Conservation (phyloP, 2,113 vertebrate genomes). For the Nasalis larvatus region DNA sequence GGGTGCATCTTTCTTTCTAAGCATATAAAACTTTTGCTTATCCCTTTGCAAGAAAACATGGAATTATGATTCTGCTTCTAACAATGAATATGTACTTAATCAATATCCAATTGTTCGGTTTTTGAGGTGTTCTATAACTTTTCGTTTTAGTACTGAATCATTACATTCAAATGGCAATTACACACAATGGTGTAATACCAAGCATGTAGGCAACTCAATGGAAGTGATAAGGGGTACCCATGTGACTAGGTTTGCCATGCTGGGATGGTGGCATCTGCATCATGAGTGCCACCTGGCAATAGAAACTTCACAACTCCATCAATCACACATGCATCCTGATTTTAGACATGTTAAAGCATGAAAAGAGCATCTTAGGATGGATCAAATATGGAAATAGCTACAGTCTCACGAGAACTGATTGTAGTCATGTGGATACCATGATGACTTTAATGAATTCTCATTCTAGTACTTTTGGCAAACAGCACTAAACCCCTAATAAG, state of each 20-base stretch:
- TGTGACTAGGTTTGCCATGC: rapidly evolving
- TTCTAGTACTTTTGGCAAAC: too few relatives aligned
- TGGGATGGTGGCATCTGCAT: rapidly evolving
- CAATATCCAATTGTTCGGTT: not conserved
- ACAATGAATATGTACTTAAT: not conserved
- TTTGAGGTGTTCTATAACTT: conserved; percentile 13
- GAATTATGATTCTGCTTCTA: not conserved
- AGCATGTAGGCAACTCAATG: not conserved
- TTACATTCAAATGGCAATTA: not conserved
- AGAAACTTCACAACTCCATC: not conserved
- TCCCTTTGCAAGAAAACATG: not conserved
- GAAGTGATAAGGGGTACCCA: not conserved
- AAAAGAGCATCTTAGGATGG: not conserved
- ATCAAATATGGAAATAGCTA: not conserved
- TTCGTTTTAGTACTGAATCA: not conserved
- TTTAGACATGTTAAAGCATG: not conserved
- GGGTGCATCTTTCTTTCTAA: not conserved
- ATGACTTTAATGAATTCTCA: too few relatives aligned
- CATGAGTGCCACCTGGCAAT: not conserved
- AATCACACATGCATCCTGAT: not conserved
- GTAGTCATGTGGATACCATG: too few relatives aligned
- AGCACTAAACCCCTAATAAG: not conserved
- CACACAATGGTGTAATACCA: not conserved
- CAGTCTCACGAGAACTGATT: not conserved
- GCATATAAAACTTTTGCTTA: conserved; percentile 9